phyloP scores from a whole-genome alignment of 2,113 vertebrate species.

The Planiliza haematocheilus region DNA sequence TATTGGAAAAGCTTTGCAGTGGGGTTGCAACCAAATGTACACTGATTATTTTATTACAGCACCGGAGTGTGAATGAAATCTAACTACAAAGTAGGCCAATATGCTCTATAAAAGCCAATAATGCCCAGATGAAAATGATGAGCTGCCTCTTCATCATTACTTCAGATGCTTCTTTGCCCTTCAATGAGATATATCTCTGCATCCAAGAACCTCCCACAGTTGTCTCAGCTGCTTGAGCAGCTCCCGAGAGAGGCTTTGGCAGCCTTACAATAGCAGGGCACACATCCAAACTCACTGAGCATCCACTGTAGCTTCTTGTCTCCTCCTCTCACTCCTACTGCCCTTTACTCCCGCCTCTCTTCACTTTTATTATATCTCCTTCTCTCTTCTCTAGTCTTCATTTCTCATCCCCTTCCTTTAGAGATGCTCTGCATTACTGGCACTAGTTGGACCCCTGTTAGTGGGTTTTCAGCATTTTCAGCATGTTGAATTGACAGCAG shows the following conservation, averaged over 20 bases:
- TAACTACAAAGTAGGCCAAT: conserved; percentile 7
- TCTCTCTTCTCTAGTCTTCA: not conserved
- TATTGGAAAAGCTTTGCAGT: too few species aligned
- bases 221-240: conserved; percentile 49
- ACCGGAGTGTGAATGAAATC: not conserved
- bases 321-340: conserved; percentile 15
- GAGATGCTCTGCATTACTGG: too few species aligned
- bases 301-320: conserved; percentile 31
- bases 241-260: conserved; percentile 59
- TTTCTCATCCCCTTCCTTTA: not conserved
- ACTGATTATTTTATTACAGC: conserved; percentile 38
- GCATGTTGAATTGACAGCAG: too few species aligned
- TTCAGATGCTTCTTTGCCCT: conserved; percentile 31
- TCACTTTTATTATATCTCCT: conserved; percentile 1
- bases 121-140: conserved; percentile 43
- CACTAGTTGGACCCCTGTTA: too few species aligned
- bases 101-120: conserved; percentile 25
- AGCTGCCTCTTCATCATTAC: conserved; percentile 39
- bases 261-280: conserved; percentile 55
- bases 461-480: too few species aligned
- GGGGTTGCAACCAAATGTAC: not conserved
- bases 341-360: conserved; percentile 34
- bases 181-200: conserved; percentile 38
- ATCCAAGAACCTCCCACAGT: conserved; percentile 58
- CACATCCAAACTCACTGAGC: conserved; percentile 48